These are phyloP conservation scores for Rhizoglyphus robini DNA, from an alignment of 1,140 invertebrate species.

Conservation along the genomic window DNA sequence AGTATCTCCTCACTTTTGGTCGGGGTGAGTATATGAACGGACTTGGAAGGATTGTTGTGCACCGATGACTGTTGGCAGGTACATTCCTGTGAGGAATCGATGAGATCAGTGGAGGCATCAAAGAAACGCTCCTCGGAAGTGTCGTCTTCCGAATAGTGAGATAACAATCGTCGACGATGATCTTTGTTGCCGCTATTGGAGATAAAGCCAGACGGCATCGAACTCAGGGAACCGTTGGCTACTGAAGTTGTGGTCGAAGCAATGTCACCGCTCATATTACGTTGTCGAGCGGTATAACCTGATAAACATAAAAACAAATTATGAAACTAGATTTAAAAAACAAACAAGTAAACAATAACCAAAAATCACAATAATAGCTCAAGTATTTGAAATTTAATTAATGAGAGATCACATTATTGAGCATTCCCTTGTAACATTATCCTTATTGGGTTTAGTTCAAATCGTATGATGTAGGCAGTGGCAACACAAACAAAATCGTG, in stretches of 20 bases:
- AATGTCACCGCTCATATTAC: not conserved
- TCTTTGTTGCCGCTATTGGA: not conserved
- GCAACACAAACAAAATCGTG: no score
- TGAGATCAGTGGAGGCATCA: not conserved
- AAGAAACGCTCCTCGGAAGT: not conserved
- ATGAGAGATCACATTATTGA: no score
- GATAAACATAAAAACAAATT: not conserved
- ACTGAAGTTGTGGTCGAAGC: not conserved
- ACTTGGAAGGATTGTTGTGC: not conserved
- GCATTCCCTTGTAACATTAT: no score
- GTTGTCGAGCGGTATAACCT: not conserved
- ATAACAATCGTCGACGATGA: not conserved
- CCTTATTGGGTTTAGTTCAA: no score
- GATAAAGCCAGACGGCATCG: not conserved
- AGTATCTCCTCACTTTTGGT: constrained; percentile 1
- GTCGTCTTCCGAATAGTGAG: not conserved
- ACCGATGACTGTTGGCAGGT: not conserved
- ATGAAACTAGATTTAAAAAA: not conserved
- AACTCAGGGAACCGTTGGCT: not conserved
- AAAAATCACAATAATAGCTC: no score
- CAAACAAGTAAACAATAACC: no score
- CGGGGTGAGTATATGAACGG: constrained; percentile 1
- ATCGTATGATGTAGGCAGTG: no score
- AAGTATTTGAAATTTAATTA: no score
- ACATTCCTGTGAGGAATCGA: not conserved